phyloP scores from a whole-genome alignment of 1,140 invertebrate species.

The Drosophila saltans region DNA sequence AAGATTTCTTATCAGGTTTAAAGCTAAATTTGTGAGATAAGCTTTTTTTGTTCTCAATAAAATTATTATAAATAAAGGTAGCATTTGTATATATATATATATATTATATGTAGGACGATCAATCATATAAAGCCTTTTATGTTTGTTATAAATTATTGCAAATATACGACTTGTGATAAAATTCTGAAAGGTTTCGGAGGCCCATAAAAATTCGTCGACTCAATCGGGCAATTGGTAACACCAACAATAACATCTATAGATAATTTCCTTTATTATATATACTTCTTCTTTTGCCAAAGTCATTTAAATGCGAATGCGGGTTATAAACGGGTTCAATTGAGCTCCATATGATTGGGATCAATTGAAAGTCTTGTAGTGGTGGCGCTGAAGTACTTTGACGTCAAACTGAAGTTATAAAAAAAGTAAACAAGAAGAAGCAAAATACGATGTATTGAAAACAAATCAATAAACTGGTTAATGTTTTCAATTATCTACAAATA shows the following conservation, averaged over 20 bases:
- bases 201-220: slow-evolving; percentile 29
- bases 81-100: background rate
- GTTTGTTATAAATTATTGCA: slow-evolving; percentile 67
- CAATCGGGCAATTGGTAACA: slow-evolving; percentile 24
- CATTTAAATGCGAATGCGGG: slow-evolving; percentile 6
- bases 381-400: background rate
- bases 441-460: slow-evolving; percentile 8
- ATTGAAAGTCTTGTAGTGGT: background rate
- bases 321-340: slow-evolving; percentile 12
- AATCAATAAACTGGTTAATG: slow-evolving; percentile 14
- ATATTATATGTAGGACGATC: slow-evolving; percentile 49
- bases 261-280: slow-evolving; percentile 18
- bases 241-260: slow-evolving; percentile 10
- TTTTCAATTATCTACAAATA: background rate
- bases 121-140: slow-evolving; percentile 69
- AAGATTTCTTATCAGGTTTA: slow-evolving; percentile 28
- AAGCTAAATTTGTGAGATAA: slow-evolving; percentile 33
- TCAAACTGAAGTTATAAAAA: slow-evolving; percentile 12
- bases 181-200: slow-evolving; percentile 39
- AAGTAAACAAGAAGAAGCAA: background rate
- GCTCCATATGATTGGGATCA: slow-evolving; percentile 12
- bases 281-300: background rate
- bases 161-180: slow-evolving; percentile 69
- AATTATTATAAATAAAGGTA: slow-evolving; percentile 6
- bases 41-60: slow-evolving; percentile 23